These are phyloP conservation scores for Amblyteles armatorius DNA, from an alignment of 2,888 invertebrate species.

Conservation along the genomic window DNA sequence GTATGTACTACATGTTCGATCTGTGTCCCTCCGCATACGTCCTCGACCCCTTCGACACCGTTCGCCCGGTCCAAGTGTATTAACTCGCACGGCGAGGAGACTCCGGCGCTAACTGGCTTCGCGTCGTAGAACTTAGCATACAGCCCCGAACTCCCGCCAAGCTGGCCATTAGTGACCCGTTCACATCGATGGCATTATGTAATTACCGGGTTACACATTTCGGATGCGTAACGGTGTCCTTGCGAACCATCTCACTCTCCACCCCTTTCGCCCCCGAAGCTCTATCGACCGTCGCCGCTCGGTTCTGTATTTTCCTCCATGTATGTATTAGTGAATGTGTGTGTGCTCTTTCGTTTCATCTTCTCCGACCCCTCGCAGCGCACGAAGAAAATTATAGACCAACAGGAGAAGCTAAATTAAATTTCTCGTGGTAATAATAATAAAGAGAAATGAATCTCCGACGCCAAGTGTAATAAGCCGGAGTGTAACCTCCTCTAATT, in stretches of 20 bases:
- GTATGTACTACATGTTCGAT: conserved; percentile 32
- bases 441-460: conserved; percentile 24
- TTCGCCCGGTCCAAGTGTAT: conserved; percentile 45
- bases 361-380: not conserved
- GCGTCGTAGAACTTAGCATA: conserved; percentile 51
- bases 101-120: conserved; percentile 31
- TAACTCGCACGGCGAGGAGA: conserved; percentile 48
- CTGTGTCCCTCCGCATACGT: conserved; percentile 15
- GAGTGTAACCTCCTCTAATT: conserved; percentile 5
- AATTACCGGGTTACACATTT: conserved; percentile 68
- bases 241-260: conserved; percentile 2
- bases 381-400: conserved; percentile 15
- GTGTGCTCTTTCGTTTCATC: not conserved
- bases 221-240: conserved; percentile 63
- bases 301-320: not conserved
- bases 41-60: conserved; percentile 29
- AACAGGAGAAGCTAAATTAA: conserved; percentile 5
- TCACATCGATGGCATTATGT: conserved; percentile 67
- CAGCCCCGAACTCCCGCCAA: conserved; percentile 30
- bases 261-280: not conserved
- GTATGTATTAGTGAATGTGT: not conserved
- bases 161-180: conserved; percentile 66
- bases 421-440: conserved; percentile 8
- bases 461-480: conserved; percentile 30
- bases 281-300: conserved; percentile 25